Evolutionary conservation across 2,797 vertebrate species (phyloP), one percentile per base, ranked within the genome.

Genomic region (Staurois parvus): DNA sequence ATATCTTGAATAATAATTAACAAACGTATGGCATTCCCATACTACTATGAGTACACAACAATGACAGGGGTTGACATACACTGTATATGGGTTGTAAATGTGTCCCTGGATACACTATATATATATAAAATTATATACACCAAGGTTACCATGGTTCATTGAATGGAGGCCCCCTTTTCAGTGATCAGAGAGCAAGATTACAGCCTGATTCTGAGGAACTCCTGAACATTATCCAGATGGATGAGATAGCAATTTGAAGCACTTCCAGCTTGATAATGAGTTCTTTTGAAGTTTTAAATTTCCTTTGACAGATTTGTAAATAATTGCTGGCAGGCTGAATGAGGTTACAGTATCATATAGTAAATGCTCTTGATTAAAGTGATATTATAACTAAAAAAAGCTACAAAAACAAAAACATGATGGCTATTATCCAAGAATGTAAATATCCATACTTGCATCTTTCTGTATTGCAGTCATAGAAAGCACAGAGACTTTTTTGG

Each of bases 301-400:
- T 88, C 88, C 89, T 93, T 89, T 85, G 88, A 93, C 91, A 92
- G 92, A 95, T 96, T 92, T 92, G 92, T 94, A 94, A 95, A 95
- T 95, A 96, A 95, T 94, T 94, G 91, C 88, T 91, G 79, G 85
- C 93, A 93, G 90, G 88, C 89, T 92, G 89, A 91, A 90, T 91
- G 84, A 88, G 93, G 29, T 62, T 42, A 73, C n/a, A 62, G 75
- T 77, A 77, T 62, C 32, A 59, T n/a, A 64, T 77, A 21, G 45
- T 77, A 34, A 64, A 32, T 42, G 26, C 42, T 45, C 37, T 42
- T 73, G 72, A 73, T 73, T 73, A 48, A 73, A 48, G 72, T n/a
- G n/a, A 73, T 28, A 48, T 28, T 42, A 11, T 26, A 73, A 28
- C 37, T 24, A 13, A 9, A 73, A n/a, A 72, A 28, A 28, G 42